Percentiles rank a stretch among this genome's conserved stretches.
Conservation (phyloP, 92 coral and sea anemone genomes). For the Desmophyllum pertusum region DNA sequence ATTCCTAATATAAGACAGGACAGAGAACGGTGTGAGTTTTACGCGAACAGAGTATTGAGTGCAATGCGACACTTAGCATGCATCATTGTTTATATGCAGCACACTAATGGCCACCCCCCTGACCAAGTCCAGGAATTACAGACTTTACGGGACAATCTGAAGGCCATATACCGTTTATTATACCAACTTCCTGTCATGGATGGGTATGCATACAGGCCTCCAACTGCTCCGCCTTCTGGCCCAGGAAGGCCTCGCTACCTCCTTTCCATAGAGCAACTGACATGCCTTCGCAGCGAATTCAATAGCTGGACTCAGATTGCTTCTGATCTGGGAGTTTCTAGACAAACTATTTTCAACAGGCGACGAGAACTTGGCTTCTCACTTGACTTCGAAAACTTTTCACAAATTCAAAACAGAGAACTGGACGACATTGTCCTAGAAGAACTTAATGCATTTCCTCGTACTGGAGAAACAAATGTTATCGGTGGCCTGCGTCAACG, state of each 20-base stretch:
- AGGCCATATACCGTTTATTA: conserved; percentile 35
- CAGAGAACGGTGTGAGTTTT: not conserved
- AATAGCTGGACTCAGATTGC: conserved; percentile 58
- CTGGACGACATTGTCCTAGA: conserved; percentile 37
- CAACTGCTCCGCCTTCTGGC: conserved; percentile 19
- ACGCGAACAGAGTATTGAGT: not conserved
- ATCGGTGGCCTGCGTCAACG: conserved; percentile 46
- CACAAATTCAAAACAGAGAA: no score
- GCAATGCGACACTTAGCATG: not conserved
- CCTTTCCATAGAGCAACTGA: conserved; percentile 40
- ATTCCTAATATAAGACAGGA: not conserved
- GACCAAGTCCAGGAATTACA: conserved; percentile 19
- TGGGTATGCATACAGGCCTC: conserved; percentile 44
- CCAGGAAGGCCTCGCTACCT: conserved; percentile 48
- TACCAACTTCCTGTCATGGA: no score
- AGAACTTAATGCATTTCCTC: conserved; percentile 42
- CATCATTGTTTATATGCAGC: not conserved
- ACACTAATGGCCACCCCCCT: no score
- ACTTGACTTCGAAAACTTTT: no score
- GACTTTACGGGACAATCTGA: conserved; percentile 38
- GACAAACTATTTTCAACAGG: no score
- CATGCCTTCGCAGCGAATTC: no score
- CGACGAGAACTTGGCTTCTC: no score
- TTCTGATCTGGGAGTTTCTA: conserved; percentile 41
- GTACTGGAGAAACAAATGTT: conserved; percentile 60